phyloP scores from a whole-genome alignment of 1,140 invertebrate species.

The roundworm (Caenorhabditis elegans) region DNA sequence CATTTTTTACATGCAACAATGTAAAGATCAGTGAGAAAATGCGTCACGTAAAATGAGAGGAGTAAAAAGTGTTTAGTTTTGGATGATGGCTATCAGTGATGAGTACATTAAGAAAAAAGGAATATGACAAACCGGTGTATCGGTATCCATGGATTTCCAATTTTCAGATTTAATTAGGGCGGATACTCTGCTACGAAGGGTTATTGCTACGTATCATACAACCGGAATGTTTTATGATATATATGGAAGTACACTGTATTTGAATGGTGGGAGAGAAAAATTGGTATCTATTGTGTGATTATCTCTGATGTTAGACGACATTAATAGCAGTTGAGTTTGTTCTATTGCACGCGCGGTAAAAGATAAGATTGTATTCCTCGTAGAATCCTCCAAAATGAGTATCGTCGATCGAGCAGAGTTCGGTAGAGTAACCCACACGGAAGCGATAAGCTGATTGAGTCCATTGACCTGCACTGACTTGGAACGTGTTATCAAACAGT shows the following conservation, averaged over 20 bases:
- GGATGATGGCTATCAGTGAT: too few relatives aligned
- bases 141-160: neutral
- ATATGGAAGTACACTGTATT: neutral
- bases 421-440: constrained; percentile 55
- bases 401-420: constrained; percentile 51
- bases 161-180: neutral
- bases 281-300: neutral
- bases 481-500: constrained; percentile 47
- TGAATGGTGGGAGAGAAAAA: neutral
- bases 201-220: neutral
- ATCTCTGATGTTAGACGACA: neutral
- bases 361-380: constrained; percentile 65
- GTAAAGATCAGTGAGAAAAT: neutral
- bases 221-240: constrained; percentile 20
- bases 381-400: constrained; percentile 51
- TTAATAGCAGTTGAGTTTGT: neutral
- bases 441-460: constrained; percentile 61
- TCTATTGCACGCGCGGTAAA: constrained; percentile 57
- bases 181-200: neutral
- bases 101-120: neutral
- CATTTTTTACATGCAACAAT: constrained; percentile 18
- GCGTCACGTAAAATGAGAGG: neutral
- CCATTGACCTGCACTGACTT: constrained; percentile 58
- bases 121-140: neutral
- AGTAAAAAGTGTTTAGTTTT: constrained; percentile 6